phyloP scores from a whole-genome alignment of 2,888 invertebrate genomes.

The Noctua janthe region DNA sequence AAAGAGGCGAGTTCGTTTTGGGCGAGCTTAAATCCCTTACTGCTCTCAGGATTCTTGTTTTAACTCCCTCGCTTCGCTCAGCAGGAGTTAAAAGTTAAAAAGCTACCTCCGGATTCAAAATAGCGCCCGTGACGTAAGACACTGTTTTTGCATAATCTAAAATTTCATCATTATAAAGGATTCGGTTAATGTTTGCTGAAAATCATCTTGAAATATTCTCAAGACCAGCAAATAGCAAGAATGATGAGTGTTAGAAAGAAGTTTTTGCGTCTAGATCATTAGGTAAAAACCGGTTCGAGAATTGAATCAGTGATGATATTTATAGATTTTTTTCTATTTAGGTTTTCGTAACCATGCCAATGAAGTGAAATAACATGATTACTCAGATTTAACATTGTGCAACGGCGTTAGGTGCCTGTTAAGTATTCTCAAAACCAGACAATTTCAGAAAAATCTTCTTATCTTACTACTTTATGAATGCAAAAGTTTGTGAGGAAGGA shows the following conservation, averaged over 20 bases:
- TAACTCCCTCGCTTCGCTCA: no score
- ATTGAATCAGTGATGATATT: neutral
- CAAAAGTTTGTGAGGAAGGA: neutral
- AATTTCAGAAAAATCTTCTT: neutral
- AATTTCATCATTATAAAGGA: neutral
- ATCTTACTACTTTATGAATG: neutral
- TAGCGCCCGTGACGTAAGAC: no score
- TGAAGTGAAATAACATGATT: neutral
- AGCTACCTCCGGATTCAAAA: no score
- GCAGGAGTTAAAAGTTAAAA: no score
- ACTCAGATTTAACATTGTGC: neutral
- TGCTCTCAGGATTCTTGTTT: no score
- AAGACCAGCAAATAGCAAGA: neutral
- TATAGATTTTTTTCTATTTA: neutral
- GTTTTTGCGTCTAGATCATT: neutral
- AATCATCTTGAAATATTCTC: neutral
- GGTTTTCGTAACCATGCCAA: neutral
- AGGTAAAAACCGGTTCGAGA: slow-evolving; percentile 8
- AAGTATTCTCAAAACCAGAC: neutral
- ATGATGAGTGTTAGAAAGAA: neutral
- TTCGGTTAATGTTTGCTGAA: neutral
- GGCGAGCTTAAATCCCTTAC: no score
- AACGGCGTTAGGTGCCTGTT: neutral
- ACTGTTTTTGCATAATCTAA: no score
- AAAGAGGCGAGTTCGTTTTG: no score